These are phyloP conservation scores for Camponotus fellah DNA, from an alignment of 2,888 invertebrate genomes.

Conservation along the genomic window DNA sequence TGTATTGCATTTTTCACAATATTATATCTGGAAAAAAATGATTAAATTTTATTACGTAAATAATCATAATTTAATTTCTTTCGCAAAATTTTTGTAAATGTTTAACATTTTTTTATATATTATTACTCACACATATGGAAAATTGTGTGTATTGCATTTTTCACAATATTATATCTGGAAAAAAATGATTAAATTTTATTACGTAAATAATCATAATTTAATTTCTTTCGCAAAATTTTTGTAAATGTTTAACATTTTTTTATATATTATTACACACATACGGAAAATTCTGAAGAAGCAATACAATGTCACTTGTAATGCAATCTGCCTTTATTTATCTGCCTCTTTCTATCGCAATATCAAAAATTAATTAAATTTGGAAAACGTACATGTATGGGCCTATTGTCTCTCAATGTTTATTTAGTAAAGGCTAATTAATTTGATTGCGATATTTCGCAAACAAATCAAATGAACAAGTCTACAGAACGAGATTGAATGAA, in stretches of 20 bases:
- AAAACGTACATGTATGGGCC: not conserved
- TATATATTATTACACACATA: not conserved
- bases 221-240: no score
- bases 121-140: not conserved
- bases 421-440: slow-evolving; percentile 16
- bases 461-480: slow-evolving; percentile 4
- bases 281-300: not conserved
- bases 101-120: not conserved
- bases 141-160: not conserved
- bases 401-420: slow-evolving; percentile 8
- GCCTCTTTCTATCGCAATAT: not conserved
- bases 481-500: not conserved
- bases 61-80: no score
- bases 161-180: not conserved
- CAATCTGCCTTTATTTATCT: not conserved
- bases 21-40: not conserved
- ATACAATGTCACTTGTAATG: not conserved
- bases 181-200: not conserved
- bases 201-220: not conserved
- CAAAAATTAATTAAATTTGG: slow-evolving; percentile 13
- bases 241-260: not conserved
- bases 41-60: not conserved
- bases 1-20: not conserved
- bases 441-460: slow-evolving; percentile 3
- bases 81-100: not conserved